Percentiles rank a stretch among this genome's conserved stretches.
These are phyloP conservation scores for Erebia ligea DNA, from an alignment of 2,888 invertebrate genomes.

Conservation along the genomic window DNA sequence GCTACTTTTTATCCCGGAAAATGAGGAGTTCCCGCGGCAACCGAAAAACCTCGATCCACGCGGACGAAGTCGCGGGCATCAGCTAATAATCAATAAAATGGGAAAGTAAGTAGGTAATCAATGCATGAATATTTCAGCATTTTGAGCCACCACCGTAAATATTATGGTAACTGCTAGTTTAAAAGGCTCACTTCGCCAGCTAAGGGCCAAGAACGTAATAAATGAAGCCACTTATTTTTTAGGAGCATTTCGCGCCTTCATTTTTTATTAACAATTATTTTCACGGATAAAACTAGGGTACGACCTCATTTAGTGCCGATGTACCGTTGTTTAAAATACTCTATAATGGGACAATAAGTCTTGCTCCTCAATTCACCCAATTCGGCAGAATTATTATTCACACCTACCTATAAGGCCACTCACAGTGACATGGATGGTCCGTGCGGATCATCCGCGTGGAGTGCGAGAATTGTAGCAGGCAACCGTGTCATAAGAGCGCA, in stretches of 20 bases:
- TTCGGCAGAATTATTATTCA: conserved; percentile 1
- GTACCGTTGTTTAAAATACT: conserved; percentile 22
- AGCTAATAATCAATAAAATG: too few species aligned
- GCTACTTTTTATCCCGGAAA: too few species aligned
- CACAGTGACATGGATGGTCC: too few species aligned
- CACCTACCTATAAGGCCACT: conserved; percentile 31
- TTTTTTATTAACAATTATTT: conserved; percentile 23
- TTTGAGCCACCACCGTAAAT: background rate
- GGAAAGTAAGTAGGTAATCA: too few species aligned
- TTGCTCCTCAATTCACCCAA: conserved; percentile 8
- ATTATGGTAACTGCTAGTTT: conserved; percentile 38
- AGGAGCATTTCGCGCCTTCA: conserved; percentile 27
- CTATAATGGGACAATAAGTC: conserved; percentile 22
- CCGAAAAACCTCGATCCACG: too few species aligned
- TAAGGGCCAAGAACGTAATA: conserved; percentile 27
- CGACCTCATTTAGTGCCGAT: conserved; percentile 33
- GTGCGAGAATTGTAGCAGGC: too few species aligned
- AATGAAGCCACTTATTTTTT: conserved; percentile 26
- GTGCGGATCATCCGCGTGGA: too few species aligned
- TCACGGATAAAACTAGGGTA: conserved; percentile 16
- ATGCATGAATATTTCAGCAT: background rate
- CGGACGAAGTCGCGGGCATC: too few species aligned
- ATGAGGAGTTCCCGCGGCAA: too few species aligned
- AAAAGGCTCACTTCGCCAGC: conserved; percentile 32
- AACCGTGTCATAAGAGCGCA: too few species aligned